A percentile compares a stretch with the other conserved stretches of the same genome.
Evolutionary conservation across 1,140 invertebrate genomes (phyloP).

Genomic region (Leguminivora glycinivorella): DNA sequence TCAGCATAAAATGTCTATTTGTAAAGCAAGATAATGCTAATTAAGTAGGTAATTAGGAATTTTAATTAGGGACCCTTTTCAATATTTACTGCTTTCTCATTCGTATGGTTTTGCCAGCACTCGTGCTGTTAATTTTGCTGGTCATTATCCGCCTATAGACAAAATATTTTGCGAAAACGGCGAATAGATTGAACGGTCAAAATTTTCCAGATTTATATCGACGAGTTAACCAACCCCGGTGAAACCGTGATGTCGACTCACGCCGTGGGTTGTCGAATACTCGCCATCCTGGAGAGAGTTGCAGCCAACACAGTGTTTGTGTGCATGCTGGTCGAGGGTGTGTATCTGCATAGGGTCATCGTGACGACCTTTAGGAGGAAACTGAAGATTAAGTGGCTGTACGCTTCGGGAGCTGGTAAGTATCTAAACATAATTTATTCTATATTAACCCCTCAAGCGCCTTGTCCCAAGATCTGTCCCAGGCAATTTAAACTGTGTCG

Average conservation of each 20-base stretch:
- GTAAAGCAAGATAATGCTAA: too few species aligned
- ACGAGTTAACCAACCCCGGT: conserved; percentile 68
- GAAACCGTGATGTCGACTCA: conserved; percentile 75
- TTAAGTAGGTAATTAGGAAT: too few species aligned
- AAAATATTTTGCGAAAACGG: too few species aligned
- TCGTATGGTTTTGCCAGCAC: too few species aligned
- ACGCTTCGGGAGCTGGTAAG: conserved; percentile 58
- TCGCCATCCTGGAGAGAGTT: conserved; percentile 76
- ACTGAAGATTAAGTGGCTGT: conserved; percentile 68
- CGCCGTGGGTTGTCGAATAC: conserved; percentile 66
- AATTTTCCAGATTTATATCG: conserved; percentile 67
- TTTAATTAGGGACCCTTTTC: too few species aligned
- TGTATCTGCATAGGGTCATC: conserved; percentile 81
- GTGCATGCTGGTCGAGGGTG: conserved; percentile 81
- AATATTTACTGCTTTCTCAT: too few species aligned
- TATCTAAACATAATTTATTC: neutral
- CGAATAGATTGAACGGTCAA: conserved; percentile 19
- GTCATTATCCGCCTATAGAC: too few species aligned
- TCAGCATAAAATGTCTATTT: too few species aligned
- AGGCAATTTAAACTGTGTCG: too few species aligned
- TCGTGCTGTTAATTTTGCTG: too few species aligned
- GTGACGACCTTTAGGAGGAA: conserved; percentile 78
- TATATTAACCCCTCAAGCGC: too few species aligned
- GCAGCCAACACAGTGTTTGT: conserved; percentile 79
- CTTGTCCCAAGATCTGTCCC: too few species aligned